Base-by-base conservation (phyloP, 2,888 invertebrate species). In the Lymantria dispar region DNA sequence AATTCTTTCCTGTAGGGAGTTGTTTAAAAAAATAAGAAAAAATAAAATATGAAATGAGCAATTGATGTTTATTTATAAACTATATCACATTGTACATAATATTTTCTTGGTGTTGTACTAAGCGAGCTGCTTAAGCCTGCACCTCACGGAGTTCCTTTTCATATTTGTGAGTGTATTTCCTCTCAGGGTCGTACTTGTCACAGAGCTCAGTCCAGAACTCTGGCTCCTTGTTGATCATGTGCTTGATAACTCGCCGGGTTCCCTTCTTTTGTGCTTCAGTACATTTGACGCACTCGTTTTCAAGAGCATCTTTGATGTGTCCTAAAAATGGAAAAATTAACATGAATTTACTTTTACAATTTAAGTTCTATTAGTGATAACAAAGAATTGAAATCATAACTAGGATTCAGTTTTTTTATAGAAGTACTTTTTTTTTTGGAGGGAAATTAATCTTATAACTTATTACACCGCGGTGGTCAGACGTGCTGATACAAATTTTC, bases 151-250 rank as follows among this genome's bases (percentile, higher is more conserved):
- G 68, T 45, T 80, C 78, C 1, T 65, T 54, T 47, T 88, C 84
- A 55, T 85, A 85, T 37, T 76, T 76, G 1, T 52, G 59, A 7
- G 66, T 59, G 64, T 77, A 87, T 37, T 76, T 72, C 15, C 60
- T 70, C 0, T 67, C 55, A 0, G 86, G 83, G 54, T 89, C 89
- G 56, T 79, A 87, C 50, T 85, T 84, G 13, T 57, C 69, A n/a
- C 66, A 62, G 10, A 89, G 71, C 45, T 81, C 56, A 0, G 60
- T 47, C 86, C 87, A 88, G 60, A 56, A 67, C 0, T 72, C 77
- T 89, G 54, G 49, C 37, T 79, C 71, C 5, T 80, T 42, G 50
- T 78, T 74, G 57, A 77, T 74, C 31, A 82, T 57, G 60, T 74
- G 68, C 0, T 44, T 45, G 44, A 82, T 73, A 3, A 81, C 76